Base-by-base conservation (phyloP, 2,888 invertebrate species). In the Elmis aenea region DNA sequence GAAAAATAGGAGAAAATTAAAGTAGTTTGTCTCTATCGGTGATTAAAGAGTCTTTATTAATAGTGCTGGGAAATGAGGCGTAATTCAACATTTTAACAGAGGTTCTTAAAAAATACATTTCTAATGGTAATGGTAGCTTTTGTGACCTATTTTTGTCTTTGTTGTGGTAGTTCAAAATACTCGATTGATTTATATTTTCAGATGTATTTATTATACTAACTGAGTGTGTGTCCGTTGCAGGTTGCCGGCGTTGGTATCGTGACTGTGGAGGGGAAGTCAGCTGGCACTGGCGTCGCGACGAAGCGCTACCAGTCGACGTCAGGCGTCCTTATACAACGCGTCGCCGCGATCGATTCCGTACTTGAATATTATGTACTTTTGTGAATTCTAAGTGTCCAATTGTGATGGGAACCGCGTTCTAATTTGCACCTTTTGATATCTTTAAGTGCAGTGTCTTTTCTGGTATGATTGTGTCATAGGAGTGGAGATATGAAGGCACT, bases 301-400 rank as follows among this genome's bases (percentile, higher is more conserved):
- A 61, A 64, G 67, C 65, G 67, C 69, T 71, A 61, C 66, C 70
- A 74, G 72, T 73, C 73, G 72, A 70, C 71, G 71, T 67, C 70
- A 66, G 69, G 67, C 68, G 67, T 67, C 69, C 64, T 58, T 60
- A 68, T 61, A 56, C 53, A 57, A 54, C 51, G 46, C 48, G 46
- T 35, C 52, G 53, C 46, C 46, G 23, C 33, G 33, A 26, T 25
- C 30, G 26, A 28, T 44, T 35, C 47, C 32, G 37, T 10, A 45
- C 33, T 45, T 48, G 38, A 33, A 9, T 15, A 29, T 21, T 21
- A 27, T 33, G n/a, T n/a, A n/a, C n/a, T n/a, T n/a, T n/a, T n/a
- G n/a, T n/a, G n/a, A 31, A 38, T 33, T 36, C 33, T 20, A 36
- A 45, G 42, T 48, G 53, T 53, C 20, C 22, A 31, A 43, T 47